A percentile compares a stretch with the other conserved stretches of the same genome.
Evolutionary conservation across 2,113 vertebrate genomes (phyloP).

Genomic region (Eleginops maclovinus): DNA sequence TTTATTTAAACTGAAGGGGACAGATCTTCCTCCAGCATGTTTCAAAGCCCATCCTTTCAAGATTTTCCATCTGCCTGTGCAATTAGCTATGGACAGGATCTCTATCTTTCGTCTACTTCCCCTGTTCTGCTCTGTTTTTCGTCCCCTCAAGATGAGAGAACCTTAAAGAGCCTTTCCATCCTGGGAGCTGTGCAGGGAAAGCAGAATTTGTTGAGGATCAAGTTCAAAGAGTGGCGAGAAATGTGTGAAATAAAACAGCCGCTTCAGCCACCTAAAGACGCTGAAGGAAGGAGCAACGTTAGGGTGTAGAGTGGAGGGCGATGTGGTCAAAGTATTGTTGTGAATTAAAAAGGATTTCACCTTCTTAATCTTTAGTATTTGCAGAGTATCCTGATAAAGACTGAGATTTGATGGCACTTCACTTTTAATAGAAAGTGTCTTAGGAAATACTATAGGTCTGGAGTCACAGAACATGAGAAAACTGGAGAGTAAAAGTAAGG

Average conservation of each 20-base stretch:
- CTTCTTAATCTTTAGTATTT: too few species aligned
- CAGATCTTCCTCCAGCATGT: conserved; percentile 48
- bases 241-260: not conserved
- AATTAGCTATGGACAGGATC: conserved; percentile 36
- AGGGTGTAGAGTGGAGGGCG: too few species aligned
- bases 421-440: too few species aligned
- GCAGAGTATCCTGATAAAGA: too few species aligned
- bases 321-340: too few species aligned
- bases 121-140: not conserved
- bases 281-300: too few species aligned
- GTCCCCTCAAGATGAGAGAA: conserved; percentile 3
- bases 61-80: conserved; percentile 15
- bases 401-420: too few species aligned
- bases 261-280: not conserved
- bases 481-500: too few species aligned
- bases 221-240: conserved; percentile 15
- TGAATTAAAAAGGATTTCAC: too few species aligned
- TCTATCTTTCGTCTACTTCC: conserved; percentile 2
- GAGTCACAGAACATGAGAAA: too few species aligned
- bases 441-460: too few species aligned
- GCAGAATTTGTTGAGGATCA: conserved; percentile 16
- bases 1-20: conserved; percentile 30
- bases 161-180: not conserved
- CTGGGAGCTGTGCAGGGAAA: not conserved
- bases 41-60: conserved; percentile 41